Evolutionary conservation across 2,797 vertebrate genomes (phyloP), one percentile per base, ranked within the genome.

Genomic region (Odontamblyopus rebecca): DNA sequence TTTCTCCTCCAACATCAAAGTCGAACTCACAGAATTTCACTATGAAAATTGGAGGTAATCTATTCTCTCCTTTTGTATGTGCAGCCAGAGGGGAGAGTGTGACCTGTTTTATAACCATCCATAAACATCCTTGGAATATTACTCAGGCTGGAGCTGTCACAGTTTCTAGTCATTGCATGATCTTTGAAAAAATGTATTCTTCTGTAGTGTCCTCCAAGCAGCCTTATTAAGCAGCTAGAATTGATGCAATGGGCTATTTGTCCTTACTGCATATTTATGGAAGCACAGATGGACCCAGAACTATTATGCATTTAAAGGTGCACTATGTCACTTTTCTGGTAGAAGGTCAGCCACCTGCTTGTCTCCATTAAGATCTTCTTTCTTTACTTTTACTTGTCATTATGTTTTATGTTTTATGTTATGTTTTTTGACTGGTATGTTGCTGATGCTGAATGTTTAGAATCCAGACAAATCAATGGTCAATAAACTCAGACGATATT

Each of bases 101-200:
- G 83, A 86, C 86, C 82, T 76, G 81, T 84, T 89, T 89, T 80
- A 78, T 83, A 85, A 88, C 72, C 50, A 75, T 76, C 72, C 74
- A 82, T 78, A 84, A 83, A 77, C 78, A 83, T 75, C 80, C 78
- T 83, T 69, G 73, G 38, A 23, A 66, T 51, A 54, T 50, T 66
- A 18, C 57, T 13, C 41, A 1, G 0, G 26, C 23, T 44, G 65
- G 70, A 68, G 73, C 59, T 16, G 27, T 64, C 19, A 23, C 27
- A 50, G 30, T 79, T 66, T 51, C 64, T 9, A 9, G 7, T 6
- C 27, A 11, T 51, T 66, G 64, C 44, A 51, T 66, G 44, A 66
- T 66, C 44, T 51, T 51, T 66, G 44, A 51, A 26, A 23, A 73
- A 73, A 66, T 66, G 44, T 19, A 51, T 66, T 66, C 13, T 66